These are phyloP conservation scores for Calameuta filiformis DNA, from an alignment of 2,888 invertebrate species.

Conservation along the genomic window DNA sequence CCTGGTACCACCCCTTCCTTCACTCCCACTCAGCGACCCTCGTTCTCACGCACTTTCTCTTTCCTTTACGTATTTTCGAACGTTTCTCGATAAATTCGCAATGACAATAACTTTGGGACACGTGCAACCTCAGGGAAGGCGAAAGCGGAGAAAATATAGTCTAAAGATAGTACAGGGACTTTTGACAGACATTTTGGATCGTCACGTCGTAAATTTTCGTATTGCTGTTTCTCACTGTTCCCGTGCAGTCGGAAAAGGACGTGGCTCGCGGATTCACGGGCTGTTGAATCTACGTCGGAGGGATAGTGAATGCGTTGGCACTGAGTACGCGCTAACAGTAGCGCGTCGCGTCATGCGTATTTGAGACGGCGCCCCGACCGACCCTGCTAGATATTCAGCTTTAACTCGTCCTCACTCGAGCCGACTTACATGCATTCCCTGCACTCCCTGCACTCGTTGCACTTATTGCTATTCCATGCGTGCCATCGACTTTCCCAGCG, in stretches of 20 bases:
- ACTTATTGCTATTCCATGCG: background rate
- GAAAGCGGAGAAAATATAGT: background rate
- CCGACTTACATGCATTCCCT: background rate
- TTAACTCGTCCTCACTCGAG: background rate
- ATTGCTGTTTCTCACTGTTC: background rate
- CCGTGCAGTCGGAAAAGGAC: background rate
- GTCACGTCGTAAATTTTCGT: background rate
- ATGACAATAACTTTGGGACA: background rate
- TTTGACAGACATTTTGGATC: background rate
- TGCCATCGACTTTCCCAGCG: background rate
- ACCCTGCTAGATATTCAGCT: background rate
- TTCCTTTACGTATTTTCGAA: background rate
- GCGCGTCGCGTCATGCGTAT: background rate
- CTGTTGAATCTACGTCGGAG: slow-evolving; percentile 41
- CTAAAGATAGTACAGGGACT: background rate
- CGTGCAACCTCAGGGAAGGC: background rate
- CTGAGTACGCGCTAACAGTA: background rate
- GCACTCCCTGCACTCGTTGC: background rate
- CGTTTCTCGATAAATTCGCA: background rate
- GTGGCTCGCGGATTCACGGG: slow-evolving; percentile 43
- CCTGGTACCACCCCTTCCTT: background rate
- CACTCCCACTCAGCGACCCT: background rate
- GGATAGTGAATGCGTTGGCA: slow-evolving; percentile 22
- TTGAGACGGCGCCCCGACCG: background rate
- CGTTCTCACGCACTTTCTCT: background rate